Evolutionary conservation across 2,888 invertebrate genomes (phyloP).

Genomic region (Platycheirus rosarum): DNA sequence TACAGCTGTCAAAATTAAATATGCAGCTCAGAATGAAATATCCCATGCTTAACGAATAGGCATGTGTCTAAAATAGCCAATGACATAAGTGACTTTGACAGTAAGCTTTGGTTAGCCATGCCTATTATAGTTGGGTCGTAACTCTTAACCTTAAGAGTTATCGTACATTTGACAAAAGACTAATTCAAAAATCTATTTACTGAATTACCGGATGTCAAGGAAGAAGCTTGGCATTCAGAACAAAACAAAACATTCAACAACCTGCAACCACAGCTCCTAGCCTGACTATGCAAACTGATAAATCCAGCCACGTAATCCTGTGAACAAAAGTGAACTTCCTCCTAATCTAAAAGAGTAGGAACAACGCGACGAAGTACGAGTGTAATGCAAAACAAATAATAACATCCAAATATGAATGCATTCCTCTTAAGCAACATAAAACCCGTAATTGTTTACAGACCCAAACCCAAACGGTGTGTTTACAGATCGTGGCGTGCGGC

Average conservation of each 20-base stretch:
- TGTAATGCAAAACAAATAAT: slow-evolving; percentile 34
- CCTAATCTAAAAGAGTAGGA: not conserved
- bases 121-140: no score
- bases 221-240: not conserved
- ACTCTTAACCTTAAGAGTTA: no score
- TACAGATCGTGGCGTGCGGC: slow-evolving; percentile 70
- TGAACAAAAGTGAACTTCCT: slow-evolving; percentile 23
- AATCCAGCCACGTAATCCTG: slow-evolving; percentile 8
- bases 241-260: not conserved
- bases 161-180: no score
- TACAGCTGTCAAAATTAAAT: no score
- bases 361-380: not conserved
- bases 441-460: slow-evolving; percentile 61
- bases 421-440: slow-evolving; percentile 26
- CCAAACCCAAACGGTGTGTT: slow-evolving; percentile 37
- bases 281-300: slow-evolving; percentile 26
- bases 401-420: slow-evolving; percentile 34
- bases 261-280: slow-evolving; percentile 9
- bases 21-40: no score
- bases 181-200: no score
- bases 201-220: slow-evolving; percentile 6
- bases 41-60: no score
- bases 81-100: no score
- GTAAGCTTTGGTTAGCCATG: no score
- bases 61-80: no score